Evolutionary conservation across 1,140 invertebrate species (phyloP).

Genomic region (Pseudachorutes palmiensis): DNA sequence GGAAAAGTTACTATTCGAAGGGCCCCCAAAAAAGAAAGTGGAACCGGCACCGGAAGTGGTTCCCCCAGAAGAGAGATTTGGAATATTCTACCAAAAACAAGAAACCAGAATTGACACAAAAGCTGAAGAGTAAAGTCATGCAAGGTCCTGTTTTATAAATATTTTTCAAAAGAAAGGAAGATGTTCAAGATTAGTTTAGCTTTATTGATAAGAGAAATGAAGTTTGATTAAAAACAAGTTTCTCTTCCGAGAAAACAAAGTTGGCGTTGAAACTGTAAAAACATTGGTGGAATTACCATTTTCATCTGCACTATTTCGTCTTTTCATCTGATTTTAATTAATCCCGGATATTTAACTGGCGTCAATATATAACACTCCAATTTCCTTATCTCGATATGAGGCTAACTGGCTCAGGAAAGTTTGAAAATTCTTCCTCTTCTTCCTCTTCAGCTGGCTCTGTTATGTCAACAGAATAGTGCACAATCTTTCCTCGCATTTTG

Average conservation of each 20-base stretch:
- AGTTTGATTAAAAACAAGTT: too few species aligned
- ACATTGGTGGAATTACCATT: too few species aligned
- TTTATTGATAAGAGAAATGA: too few species aligned
- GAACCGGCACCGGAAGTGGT: not conserved
- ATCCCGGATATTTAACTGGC: not conserved
- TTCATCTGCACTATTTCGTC: not conserved
- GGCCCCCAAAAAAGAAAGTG: not conserved
- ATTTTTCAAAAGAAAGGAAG: too few species aligned
- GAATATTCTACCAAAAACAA: slow-evolving; percentile 13
- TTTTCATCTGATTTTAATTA: not conserved
- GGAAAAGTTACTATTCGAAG: slow-evolving; percentile 25
- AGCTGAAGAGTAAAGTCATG: too few species aligned
- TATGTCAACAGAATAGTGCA: not conserved
- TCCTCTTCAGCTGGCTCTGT: not conserved
- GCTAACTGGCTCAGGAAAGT: not conserved
- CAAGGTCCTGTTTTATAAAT: too few species aligned
- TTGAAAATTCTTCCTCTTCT: not conserved
- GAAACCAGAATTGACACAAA: slow-evolving; percentile 3
- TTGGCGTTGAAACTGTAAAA: too few species aligned
- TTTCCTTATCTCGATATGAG: not conserved
- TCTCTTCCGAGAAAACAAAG: not conserved
- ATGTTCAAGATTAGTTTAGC: too few species aligned
- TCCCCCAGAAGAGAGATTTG: not conserved
- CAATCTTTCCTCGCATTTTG: not conserved
- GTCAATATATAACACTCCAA: not conserved